A percentile compares a stretch with the other conserved stretches of the same genome.
These are phyloP conservation scores for Semaprochilodus insignis DNA, from an alignment of 2,797 vertebrate genomes.

Conservation along the genomic window DNA sequence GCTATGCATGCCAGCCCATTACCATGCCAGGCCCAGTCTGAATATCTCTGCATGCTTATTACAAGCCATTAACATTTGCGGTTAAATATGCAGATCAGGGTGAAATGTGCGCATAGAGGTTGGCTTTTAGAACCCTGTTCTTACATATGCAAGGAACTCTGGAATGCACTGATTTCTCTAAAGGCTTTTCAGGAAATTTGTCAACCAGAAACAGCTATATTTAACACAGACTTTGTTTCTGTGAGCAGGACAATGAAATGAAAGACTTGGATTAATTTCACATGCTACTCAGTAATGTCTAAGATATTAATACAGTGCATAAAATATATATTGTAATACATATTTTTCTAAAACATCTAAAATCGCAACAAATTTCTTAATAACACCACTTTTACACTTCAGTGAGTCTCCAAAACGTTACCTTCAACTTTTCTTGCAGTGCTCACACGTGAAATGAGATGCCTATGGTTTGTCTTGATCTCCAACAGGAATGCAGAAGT, in stretches of 20 bases:
- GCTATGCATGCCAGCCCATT: constrained; percentile 58
- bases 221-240: constrained; percentile 39
- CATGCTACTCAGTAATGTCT: no score
- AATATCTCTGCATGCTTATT: background rate
- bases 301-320: no score
- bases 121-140: constrained; percentile 55
- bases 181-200: constrained; percentile 51
- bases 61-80: background rate
- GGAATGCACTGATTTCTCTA: constrained; percentile 53
- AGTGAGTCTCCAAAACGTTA: no score
- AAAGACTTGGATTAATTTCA: constrained; percentile 30
- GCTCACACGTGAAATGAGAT: no score
- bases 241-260: no score
- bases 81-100: constrained; percentile 2
- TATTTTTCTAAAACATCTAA: no score
- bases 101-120: constrained; percentile 29
- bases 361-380: no score
- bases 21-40: background rate
- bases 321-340: no score
- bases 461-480: no score
- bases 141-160: constrained; percentile 54
- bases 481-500: no score
- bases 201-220: constrained; percentile 27
- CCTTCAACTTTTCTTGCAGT: no score
- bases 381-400: no score